Conservation (phyloP, 2,888 invertebrate species). For the Vannuccia rotundouncinata region DNA sequence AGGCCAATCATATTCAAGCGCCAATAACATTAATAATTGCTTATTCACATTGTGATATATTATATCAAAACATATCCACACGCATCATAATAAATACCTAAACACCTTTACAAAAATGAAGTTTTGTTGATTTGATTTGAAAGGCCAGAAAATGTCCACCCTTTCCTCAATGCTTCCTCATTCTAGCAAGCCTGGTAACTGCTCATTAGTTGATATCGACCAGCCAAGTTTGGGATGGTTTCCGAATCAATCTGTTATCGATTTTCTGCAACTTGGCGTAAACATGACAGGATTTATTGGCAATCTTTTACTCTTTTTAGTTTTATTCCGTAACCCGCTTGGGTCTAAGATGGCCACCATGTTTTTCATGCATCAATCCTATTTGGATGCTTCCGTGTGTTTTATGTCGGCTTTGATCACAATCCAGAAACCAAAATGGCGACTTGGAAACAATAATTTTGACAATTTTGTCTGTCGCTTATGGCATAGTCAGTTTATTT, state of each 20-base stretch:
- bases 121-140: no score
- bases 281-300: conserved; percentile 25
- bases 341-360: neutral
- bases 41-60: no score
- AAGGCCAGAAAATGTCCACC: no score
- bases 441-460: neutral
- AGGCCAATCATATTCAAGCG: no score
- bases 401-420: conserved; percentile 25
- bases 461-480: conserved; percentile 12
- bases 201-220: no score
- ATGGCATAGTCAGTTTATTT: conserved; percentile 34
- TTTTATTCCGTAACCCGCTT: neutral
- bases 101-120: no score
- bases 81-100: no score
- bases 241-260: neutral
- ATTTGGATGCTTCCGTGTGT: conserved; percentile 4
- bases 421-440: conserved; percentile 21
- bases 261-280: neutral
- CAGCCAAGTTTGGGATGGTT: conserved; percentile 27
- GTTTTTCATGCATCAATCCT: conserved; percentile 24
- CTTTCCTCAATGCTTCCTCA: no score
- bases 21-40: no score
- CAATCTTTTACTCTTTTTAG: conserved; percentile 11
- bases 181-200: no score
- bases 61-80: no score